Evolutionary conservation across 2,888 invertebrate genomes (phyloP), one percentile per base, ranked within the genome.

Genomic region (Cantharis rustica): DNA sequence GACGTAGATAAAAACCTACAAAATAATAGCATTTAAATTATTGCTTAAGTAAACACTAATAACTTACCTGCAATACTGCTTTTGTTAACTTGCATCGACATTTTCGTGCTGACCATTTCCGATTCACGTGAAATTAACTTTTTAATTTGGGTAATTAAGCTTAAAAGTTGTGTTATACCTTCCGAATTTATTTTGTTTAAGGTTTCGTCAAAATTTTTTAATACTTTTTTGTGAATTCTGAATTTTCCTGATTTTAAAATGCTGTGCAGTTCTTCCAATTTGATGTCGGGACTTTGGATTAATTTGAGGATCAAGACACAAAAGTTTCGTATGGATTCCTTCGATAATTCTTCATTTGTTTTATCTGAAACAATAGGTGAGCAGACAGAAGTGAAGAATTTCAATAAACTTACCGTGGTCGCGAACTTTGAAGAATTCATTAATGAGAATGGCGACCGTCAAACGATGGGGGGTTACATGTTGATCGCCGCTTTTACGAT

Each of bases 241-340:
- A 92, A 93, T 78, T 92, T 91, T 0, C 90, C 90, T 81, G 91
- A 91, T 47, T 90, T 91, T n/a, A 95, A 87, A 78, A 93, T 88
- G 63, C 89, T 89, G 87, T 93, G 91, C 75, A 94, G 87, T 84
- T 93, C 93, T 82, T 90, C 91, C 80, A 94, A 92, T 76, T 93
- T 91, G 91, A 95, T 91, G 85, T 96, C 95, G 16, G 95, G 94
- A 81, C 93, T 93, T 92, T 95, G 95, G 80, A 96, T 93, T 23
- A 96, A 88, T 87, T 95, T 95, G 15, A 96, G 89, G 27, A 95
- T 91, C 7, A 95, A 90, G 87, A 95, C 93, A 88, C 95, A 95
- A 86, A 96, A 95, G 85, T 95, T 93, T 82, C 95, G 92, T 16
- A 80, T 75, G 11, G 75, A 72, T 20, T 68, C 76, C 47, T 80